Conservation (phyloP, 2,888 invertebrate genomes). For the Schizaphis graminum region DNA sequence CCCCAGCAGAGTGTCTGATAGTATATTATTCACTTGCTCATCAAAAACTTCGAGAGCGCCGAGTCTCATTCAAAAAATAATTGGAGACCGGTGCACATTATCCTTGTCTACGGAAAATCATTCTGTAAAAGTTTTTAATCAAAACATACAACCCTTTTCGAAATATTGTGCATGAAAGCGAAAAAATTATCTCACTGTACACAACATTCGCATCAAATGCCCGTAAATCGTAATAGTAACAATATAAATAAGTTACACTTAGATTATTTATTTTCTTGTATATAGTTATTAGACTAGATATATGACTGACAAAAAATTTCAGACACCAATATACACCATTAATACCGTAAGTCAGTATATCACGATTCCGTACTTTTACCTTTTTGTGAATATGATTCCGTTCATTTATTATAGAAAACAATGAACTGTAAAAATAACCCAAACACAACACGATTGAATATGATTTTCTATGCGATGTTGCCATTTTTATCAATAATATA, state of each 20-base stretch:
- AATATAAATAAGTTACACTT: neutral
- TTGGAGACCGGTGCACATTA: slow-evolving; percentile 32
- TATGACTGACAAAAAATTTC: neutral
- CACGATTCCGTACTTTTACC: neutral
- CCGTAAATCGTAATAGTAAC: neutral
- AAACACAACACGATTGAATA: neutral
- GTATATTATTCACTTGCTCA: slow-evolving; percentile 60
- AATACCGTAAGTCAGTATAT: neutral
- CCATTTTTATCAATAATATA: no score
- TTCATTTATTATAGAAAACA: neutral
- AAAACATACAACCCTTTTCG: slow-evolving; percentile 28
- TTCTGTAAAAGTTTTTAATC: slow-evolving; percentile 48
- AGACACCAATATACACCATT: neutral
- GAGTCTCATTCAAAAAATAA: slow-evolving; percentile 50
- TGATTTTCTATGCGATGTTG: neutral
- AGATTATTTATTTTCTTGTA: neutral
- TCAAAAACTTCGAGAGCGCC: slow-evolving; percentile 48
- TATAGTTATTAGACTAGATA: neutral
- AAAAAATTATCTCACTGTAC: neutral
- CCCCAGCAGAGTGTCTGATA: neutral
- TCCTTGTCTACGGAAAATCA: neutral
- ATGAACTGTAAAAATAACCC: neutral
- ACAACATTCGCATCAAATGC: neutral
- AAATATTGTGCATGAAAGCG: neutral
- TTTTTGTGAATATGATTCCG: neutral